Percentiles rank a stretch among this genome's conserved stretches.
Evolutionary conservation across 2,888 invertebrate genomes (phyloP).

Genomic region (Macrophya annulata): DNA sequence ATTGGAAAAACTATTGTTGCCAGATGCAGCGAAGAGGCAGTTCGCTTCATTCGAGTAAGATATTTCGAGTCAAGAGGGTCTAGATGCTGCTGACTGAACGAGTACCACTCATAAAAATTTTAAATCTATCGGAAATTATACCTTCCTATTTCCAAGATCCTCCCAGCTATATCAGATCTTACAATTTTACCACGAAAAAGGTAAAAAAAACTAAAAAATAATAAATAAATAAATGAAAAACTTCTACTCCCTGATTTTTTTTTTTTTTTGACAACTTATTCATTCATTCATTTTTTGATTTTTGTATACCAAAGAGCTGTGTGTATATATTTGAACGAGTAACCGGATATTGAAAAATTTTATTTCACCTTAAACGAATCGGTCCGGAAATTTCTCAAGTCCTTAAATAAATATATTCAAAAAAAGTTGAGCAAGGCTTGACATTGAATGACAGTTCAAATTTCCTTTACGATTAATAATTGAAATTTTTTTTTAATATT

Average conservation of each 20-base stretch:
- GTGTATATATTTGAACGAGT: neutral
- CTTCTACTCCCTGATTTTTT: too few species aligned
- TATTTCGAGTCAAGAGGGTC: slow-evolving; percentile 17
- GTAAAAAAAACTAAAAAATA: neutral
- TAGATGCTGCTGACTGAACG: neutral
- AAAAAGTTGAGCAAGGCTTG: neutral
- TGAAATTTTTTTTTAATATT: neutral
- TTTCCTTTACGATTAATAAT: neutral
- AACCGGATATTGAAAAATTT: neutral
- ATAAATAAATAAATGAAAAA: too few species aligned
- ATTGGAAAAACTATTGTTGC: slow-evolving; percentile 53
- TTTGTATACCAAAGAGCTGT: neutral
- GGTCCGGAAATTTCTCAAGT: neutral
- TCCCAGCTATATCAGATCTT: neutral
- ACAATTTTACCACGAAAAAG: neutral
- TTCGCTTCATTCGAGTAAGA: slow-evolving; percentile 20
- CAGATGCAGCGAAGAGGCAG: slow-evolving; percentile 41
- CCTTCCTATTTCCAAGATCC: neutral
- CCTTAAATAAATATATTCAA: neutral
- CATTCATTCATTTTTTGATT: neutral
- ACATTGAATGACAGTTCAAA: neutral
- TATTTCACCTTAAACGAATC: neutral
- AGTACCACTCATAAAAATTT: slow-evolving; percentile 24
- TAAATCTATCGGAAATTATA: slow-evolving; percentile 34
- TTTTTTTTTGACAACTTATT: neutral